A percentile compares a stretch with the other conserved stretches of the same genome.
Conservation (phyloP, 2,113 vertebrate genomes). For the Myodes glareolus region DNA sequence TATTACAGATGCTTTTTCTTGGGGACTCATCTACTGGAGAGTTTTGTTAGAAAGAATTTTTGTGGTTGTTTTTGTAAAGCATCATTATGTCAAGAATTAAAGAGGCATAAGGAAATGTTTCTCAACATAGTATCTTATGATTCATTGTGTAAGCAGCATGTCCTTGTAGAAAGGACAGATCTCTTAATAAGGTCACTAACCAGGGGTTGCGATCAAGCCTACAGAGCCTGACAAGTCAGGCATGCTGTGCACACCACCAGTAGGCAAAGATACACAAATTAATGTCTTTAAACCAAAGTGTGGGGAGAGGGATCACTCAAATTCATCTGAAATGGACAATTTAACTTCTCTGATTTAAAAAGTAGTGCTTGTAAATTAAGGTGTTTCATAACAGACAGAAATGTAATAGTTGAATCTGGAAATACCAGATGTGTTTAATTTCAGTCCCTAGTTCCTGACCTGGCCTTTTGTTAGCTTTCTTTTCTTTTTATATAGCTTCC, state of each 20-base stretch:
- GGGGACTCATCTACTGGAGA: not conserved
- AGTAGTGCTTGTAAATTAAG: not conserved
- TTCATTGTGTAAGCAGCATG: not conserved
- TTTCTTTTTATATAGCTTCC: not conserved
- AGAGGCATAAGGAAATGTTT: not conserved
- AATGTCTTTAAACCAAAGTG: not conserved
- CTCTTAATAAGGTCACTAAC: not conserved
- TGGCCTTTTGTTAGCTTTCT: no score
- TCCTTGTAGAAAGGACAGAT: not conserved
- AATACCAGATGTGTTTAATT: not conserved
- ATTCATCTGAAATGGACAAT: constrained; percentile 4
- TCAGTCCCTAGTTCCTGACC: not conserved
- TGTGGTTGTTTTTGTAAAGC: constrained; percentile 40
- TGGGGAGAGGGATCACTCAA: not conserved
- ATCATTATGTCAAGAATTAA: constrained; percentile 51
- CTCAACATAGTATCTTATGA: not conserved
- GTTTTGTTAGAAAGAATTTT: not conserved
- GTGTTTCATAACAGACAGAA: not conserved
- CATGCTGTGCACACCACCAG: not conserved
- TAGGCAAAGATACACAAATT: not conserved
- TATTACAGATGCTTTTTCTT: not conserved
- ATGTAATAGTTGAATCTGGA: not conserved
- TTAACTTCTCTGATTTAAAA: not conserved
- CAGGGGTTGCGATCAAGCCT: not conserved
- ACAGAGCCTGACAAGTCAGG: not conserved